phyloP scores from a whole-genome alignment of 2,888 invertebrate species.

The Himalopsyche japonica region DNA sequence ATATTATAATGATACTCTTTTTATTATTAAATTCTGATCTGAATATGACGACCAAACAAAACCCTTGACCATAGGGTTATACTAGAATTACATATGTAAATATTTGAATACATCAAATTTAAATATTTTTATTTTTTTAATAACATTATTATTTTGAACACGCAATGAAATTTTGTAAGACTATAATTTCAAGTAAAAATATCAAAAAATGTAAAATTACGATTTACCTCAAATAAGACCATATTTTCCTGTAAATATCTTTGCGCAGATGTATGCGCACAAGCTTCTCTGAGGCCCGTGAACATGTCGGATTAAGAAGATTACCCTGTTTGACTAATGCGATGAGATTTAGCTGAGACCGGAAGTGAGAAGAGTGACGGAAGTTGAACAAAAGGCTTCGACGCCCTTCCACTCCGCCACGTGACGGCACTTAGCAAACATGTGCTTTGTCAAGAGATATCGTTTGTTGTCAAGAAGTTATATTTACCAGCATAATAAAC shows the following conservation, averaged over 20 bases:
- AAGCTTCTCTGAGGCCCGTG: not conserved
- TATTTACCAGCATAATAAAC: not conserved
- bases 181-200: too few species aligned
- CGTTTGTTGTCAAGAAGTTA: not conserved
- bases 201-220: too few species aligned
- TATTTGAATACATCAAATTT: too few species aligned
- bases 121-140: too few species aligned
- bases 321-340: not conserved
- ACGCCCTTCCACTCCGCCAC: not conserved
- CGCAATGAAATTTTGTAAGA: too few species aligned
- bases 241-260: not conserved
- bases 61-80: too few species aligned
- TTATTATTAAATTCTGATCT: too few species aligned
- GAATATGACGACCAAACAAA: too few species aligned
- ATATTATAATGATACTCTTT: too few species aligned
- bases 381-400: not conserved
- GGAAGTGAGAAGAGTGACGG: not conserved
- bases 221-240: not conserved
- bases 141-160: too few species aligned
- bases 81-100: too few species aligned
- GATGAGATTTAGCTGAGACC: not conserved
- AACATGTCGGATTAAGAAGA: not conserved
- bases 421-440: not conserved
- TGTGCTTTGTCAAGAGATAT: not conserved
- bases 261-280: not conserved